Evolutionary conservation across 2,113 vertebrate species (phyloP).

Genomic region (Cichladusa arquata): DNA sequence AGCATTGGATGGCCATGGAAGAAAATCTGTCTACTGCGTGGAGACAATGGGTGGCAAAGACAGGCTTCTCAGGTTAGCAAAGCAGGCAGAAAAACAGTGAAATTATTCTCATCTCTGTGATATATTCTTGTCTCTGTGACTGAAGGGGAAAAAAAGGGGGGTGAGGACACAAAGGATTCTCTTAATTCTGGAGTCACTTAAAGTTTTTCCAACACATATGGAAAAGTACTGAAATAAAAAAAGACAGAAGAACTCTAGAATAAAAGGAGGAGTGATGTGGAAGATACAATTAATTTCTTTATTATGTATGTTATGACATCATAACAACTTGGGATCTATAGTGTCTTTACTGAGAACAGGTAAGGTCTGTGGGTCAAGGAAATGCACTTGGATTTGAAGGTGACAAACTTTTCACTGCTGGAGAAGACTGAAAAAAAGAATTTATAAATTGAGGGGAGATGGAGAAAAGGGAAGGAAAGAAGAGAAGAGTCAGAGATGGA

Average conservation of each 20-base stretch:
- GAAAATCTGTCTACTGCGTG: slow-evolving; percentile 84
- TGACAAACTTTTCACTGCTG: neutral
- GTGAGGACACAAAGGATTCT: neutral
- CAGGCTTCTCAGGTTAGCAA: slow-evolving; percentile 84
- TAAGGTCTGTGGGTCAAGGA: neutral
- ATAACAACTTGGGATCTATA: neutral
- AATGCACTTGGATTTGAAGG: neutral
- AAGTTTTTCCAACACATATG: neutral
- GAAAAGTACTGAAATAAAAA: neutral
- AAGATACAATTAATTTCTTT: neutral
- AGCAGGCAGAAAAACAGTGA: neutral
- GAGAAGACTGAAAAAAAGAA: neutral
- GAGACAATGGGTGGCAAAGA: slow-evolving; percentile 66
- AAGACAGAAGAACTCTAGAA: neutral
- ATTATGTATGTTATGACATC: neutral
- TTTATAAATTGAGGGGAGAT: neutral
- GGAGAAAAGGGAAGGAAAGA: neutral
- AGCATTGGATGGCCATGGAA: slow-evolving; percentile 81
- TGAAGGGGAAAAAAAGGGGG: fast-evolving
- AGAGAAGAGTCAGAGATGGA: neutral
- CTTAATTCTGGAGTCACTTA: neutral
- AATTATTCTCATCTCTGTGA: neutral
- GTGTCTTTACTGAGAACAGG: neutral
- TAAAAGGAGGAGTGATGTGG: neutral
- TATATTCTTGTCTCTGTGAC: neutral